Percentiles rank a stretch among this genome's conserved stretches.
Conservation (phyloP, 2,113 vertebrate species). For the Antechinus flavipes region DNA sequence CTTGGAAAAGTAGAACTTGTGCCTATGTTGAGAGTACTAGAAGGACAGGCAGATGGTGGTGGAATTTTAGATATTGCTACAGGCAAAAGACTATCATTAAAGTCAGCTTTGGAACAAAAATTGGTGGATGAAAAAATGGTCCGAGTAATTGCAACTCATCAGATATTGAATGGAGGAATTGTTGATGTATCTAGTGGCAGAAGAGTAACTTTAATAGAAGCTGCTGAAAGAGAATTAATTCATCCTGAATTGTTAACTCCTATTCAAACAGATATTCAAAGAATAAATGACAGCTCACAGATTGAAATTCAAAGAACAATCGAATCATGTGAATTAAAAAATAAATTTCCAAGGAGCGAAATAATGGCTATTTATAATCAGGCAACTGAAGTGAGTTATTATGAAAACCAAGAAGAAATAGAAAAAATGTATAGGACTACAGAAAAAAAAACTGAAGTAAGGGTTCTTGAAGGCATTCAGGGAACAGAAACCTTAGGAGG, state of each 20-base stretch:
- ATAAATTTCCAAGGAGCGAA: conserved; percentile 44
- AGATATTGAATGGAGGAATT: conserved; percentile 88
- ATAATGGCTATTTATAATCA: background rate
- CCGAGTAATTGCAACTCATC: conserved; percentile 86
- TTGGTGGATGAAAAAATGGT: conserved; percentile 87
- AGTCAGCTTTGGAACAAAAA: conserved; percentile 85
- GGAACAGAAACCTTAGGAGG: background rate
- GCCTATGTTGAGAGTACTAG: conserved; percentile 86
- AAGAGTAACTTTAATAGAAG: conserved; percentile 85
- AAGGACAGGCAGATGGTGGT: conserved; percentile 90
- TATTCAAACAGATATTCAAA: conserved; percentile 73
- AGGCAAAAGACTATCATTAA: conserved; percentile 86
- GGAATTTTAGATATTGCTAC: conserved; percentile 89
- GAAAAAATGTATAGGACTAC: conserved; percentile 27
- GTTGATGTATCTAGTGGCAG: conserved; percentile 83
- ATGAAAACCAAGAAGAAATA: conserved; percentile 46
- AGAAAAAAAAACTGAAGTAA: conserved; percentile 54
- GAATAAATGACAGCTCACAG: fast-evolving
- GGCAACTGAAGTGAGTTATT: conserved; percentile 35
- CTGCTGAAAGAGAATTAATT: conserved; percentile 84
- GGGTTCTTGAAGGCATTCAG: conserved; percentile 25
- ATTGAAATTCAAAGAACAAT: conserved; percentile 53
- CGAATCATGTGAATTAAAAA: conserved; percentile 21
- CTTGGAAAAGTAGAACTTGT: conserved; percentile 85
- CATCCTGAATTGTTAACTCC: conserved; percentile 82